Base-by-base conservation (phyloP, 2,888 invertebrate genomes). In the Latheticus oryzae region DNA sequence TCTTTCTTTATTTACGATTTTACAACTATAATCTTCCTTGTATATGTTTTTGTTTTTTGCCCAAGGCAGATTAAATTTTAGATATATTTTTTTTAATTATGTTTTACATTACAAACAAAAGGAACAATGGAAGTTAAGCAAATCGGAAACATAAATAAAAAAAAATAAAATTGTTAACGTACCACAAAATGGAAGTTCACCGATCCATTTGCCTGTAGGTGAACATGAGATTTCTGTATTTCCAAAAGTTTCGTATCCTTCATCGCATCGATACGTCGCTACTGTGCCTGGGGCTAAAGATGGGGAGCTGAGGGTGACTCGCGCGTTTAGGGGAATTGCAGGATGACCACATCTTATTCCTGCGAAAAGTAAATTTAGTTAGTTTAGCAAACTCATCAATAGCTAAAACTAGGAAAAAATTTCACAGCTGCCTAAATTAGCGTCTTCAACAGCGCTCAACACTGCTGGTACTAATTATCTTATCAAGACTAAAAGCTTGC, bases 211-310 rank as follows among this genome's bases (percentile, higher is more conserved):
- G 26, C 88, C 90, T 48, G 83, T 81, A 32, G 85, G 76, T 45
- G 87, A 86, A 78, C 93, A 94, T 58, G 87, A 86, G 58, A 87
- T 78, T 63, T 85, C 84, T 16, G 85, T 82, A 7, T 87, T 83
- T 1, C 95, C 95, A 75, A 95, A 95, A 7, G 94, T 84, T 76
- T 94, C 93, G 78, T 93, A 95, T 7, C 79, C 95, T 21, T 90
- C 86, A 76, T 95, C 95, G 73, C 95, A 95, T 62, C 87, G 85
- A 79, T 93, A 94, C 17, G 85, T 87, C 26, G 93, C 93, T 7
- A 81, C 78, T 1, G 87, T 84, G 23, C 89, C 89, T 1, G 78
- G 70, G 62, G 75, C 72, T 62, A 85, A 82, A 64, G 72, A 79
- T 59, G 83, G 81, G 64, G 79, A 82, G 65, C 86, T 84, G 63